These are phyloP conservation scores for Molorchus minor DNA, from an alignment of 2,888 invertebrate species.

Conservation along the genomic window DNA sequence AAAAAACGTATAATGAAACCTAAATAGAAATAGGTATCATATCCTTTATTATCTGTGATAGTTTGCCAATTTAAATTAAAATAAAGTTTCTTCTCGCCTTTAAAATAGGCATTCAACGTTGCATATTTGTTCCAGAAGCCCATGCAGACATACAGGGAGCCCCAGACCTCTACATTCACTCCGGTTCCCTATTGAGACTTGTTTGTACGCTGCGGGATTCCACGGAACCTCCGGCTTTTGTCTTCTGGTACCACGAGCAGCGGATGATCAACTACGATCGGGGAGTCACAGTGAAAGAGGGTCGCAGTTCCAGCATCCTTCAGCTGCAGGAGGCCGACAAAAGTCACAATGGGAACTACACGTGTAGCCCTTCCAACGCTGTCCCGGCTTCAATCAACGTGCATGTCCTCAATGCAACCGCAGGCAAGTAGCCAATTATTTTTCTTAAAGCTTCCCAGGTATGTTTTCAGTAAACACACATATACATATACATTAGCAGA, in stretches of 20 bases:
- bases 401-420: constrained; percentile 74
- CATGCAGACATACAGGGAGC: constrained; percentile 69
- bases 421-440: constrained; percentile 48
- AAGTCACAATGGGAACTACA: constrained; percentile 75
- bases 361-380: constrained; percentile 74
- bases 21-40: too few relatives aligned
- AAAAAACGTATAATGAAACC: too few relatives aligned
- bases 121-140: constrained; percentile 64
- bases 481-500: not conserved
- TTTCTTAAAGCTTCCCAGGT: too few relatives aligned
- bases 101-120: too few relatives aligned
- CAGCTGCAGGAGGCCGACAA: constrained; percentile 72
- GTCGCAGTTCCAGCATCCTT: constrained; percentile 72
- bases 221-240: constrained; percentile 68
- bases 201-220: constrained; percentile 68
- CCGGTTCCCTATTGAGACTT: constrained; percentile 68
- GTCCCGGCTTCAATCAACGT: constrained; percentile 73
- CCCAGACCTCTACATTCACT: constrained; percentile 69
- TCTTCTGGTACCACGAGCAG: constrained; percentile 71
- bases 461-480: not conserved
- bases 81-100: too few relatives aligned
- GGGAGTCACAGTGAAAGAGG: constrained; percentile 66
- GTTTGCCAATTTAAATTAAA: too few relatives aligned
- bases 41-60: too few relatives aligned
- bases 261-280: constrained; percentile 72